These are phyloP conservation scores for Huso huso DNA, from an alignment of 2,797 vertebrate genomes.

Conservation along the genomic window DNA sequence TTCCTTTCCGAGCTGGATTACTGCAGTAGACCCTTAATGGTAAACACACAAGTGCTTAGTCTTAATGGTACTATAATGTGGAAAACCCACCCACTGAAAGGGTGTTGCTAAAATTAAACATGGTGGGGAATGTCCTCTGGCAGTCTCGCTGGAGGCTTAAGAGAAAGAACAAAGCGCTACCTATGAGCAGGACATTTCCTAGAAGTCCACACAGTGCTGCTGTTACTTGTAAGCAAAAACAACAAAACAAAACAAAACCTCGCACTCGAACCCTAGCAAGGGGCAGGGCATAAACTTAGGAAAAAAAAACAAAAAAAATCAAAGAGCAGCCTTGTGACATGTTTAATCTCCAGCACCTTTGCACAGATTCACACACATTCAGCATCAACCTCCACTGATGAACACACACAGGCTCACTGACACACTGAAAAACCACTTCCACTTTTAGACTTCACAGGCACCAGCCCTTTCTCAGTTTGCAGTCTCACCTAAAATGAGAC, in stretches of 20 bases:
- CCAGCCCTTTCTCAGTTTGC: too few relatives aligned
- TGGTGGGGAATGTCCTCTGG: conserved; percentile 9
- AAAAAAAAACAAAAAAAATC: conserved; percentile 3
- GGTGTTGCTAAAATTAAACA: conserved; percentile 5
- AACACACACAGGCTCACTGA: too few relatives aligned
- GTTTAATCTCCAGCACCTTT: too few relatives aligned
- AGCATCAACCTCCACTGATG: too few relatives aligned
- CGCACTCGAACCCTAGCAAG: background rate
- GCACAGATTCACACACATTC: too few relatives aligned
- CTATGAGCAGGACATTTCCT: background rate
- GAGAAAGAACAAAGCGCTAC: background rate
- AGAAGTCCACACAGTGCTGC: background rate
- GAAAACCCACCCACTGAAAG: background rate
- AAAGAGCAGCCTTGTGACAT: too few relatives aligned
- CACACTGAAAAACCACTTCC: too few relatives aligned
- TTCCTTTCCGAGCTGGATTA: background rate
- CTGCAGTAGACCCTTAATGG: background rate
- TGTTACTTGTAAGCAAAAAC: background rate
- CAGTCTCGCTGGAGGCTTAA: background rate
- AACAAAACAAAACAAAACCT: too few relatives aligned
- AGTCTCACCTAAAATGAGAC: too few relatives aligned
- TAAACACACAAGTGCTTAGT: conserved; percentile 5
- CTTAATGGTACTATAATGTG: conserved; percentile 7
- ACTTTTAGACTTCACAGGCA: too few relatives aligned
- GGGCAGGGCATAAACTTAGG: background rate